A percentile compares a stretch with the other conserved stretches of the same genome.
Conservation (phyloP, 2,888 invertebrate genomes). For the Scaptomyza reducta region DNA sequence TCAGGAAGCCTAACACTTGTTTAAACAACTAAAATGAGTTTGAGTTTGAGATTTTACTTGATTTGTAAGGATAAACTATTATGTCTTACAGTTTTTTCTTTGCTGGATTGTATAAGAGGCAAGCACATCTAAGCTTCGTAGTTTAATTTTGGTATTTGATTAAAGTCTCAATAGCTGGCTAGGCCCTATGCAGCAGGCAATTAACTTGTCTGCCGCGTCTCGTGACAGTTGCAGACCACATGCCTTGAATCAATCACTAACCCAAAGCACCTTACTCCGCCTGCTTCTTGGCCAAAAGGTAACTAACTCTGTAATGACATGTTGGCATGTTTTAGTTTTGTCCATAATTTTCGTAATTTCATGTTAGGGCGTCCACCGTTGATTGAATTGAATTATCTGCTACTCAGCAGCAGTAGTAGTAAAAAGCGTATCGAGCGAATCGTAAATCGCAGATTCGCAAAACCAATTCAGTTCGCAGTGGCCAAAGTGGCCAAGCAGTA, state of each 20-base stretch:
- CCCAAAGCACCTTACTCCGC: neutral
- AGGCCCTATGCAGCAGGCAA: slow-evolving; percentile 51
- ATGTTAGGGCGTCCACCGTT: slow-evolving; percentile 72
- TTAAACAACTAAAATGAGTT: too few relatives aligned
- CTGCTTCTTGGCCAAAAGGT: slow-evolving; percentile 15
- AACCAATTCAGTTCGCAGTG: slow-evolving; percentile 31
- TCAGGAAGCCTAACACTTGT: too few relatives aligned
- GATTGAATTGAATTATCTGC: slow-evolving; percentile 71
- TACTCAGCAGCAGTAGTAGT: slow-evolving; percentile 25
- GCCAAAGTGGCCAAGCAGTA: slow-evolving; percentile 13
- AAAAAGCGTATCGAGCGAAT: slow-evolving; percentile 1
- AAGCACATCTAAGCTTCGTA: neutral
- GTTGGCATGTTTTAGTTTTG: slow-evolving; percentile 41
- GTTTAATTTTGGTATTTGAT: slow-evolving; percentile 53
- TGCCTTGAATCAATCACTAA: slow-evolving; percentile 11
- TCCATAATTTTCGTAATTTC: slow-evolving; percentile 71
- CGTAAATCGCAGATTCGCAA: slow-evolving; percentile 4
- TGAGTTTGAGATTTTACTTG: too few relatives aligned
- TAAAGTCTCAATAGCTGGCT: slow-evolving; percentile 38
- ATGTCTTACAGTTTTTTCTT: too few relatives aligned
- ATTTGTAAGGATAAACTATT: too few relatives aligned
- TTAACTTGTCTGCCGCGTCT: slow-evolving; percentile 41
- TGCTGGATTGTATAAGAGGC: too few relatives aligned
- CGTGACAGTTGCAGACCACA: slow-evolving; percentile 53
- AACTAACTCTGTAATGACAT: slow-evolving; percentile 64